Evolutionary conservation across 2,888 invertebrate species (phyloP).

Genomic region (Machimus rusticus): DNA sequence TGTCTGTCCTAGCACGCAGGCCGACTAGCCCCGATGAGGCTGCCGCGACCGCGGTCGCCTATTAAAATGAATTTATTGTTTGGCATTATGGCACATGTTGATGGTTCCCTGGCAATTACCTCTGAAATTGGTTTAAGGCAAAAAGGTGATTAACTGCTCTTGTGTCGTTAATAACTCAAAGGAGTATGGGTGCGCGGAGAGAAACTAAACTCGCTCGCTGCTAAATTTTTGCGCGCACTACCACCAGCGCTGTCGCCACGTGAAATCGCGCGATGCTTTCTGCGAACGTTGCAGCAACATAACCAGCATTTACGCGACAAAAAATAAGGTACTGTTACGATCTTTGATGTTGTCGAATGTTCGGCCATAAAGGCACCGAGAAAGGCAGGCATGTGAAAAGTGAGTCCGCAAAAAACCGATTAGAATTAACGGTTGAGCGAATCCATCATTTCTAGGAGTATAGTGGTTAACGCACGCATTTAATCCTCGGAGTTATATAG

Average conservation of each 20-base stretch:
- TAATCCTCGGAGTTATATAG: background rate
- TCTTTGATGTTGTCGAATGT: background rate
- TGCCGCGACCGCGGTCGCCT: background rate
- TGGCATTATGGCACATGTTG: slow-evolving; percentile 30
- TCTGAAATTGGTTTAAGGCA: slow-evolving; percentile 38
- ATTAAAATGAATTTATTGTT: slow-evolving; percentile 35
- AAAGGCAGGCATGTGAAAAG: background rate
- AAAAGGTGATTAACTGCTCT: slow-evolving; percentile 37
- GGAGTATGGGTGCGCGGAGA: background rate
- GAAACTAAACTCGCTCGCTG: slow-evolving; percentile 25
- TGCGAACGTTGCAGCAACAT: background rate
- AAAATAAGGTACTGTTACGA: background rate
- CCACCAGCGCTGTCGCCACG: background rate
- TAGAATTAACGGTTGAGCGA: slow-evolving; percentile 29
- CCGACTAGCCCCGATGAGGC: background rate
- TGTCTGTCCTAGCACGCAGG: background rate
- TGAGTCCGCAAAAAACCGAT: slow-evolving; percentile 13
- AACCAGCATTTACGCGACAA: background rate
- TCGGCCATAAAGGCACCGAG: background rate
- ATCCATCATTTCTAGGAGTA: background rate
- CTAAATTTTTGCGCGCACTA: background rate
- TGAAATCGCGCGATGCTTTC: background rate
- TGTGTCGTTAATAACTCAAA: slow-evolving; percentile 32
- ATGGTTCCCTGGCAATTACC: slow-evolving; percentile 34
- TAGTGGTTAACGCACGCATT: background rate